Evolutionary conservation across 2,113 vertebrate genomes (phyloP).

Genomic region (Calidris pygmaea): DNA sequence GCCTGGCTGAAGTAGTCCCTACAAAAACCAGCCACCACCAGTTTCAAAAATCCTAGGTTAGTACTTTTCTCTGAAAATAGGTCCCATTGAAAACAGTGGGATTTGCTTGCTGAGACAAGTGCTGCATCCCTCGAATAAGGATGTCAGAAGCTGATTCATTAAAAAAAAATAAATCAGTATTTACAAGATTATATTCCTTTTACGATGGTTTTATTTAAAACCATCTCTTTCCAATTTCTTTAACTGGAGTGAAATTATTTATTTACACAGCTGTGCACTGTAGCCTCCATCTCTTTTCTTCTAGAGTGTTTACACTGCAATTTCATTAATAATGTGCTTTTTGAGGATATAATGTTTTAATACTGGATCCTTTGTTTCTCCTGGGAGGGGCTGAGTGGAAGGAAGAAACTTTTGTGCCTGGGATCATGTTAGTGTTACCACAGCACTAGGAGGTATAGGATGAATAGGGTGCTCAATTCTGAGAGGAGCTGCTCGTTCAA

Average conservation of each 20-base stretch:
- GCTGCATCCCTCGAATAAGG: background rate
- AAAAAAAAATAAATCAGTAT: background rate
- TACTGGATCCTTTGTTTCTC: background rate
- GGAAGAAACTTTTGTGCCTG: background rate
- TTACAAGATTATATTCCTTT: background rate
- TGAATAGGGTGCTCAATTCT: background rate
- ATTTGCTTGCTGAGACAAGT: background rate
- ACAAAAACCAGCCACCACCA: background rate
- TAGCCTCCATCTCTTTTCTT: background rate
- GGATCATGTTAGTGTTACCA: background rate
- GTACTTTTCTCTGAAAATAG: slow-evolving; percentile 2
- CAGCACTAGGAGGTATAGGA: background rate
- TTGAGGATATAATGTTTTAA: background rate
- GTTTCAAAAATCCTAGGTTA: background rate
- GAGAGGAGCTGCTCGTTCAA: background rate
- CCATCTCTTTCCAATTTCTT: background rate
- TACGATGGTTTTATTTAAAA: background rate
- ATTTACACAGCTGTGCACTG: background rate
- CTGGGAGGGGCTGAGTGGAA: background rate
- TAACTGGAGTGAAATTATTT: background rate
- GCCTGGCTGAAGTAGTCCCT: background rate
- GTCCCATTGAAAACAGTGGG: background rate
- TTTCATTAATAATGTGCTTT: background rate
- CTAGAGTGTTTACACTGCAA: background rate
- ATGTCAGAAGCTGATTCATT: background rate